Conservation (phyloP, 2,113 vertebrate genomes). For the Mellivora capensis region DNA sequence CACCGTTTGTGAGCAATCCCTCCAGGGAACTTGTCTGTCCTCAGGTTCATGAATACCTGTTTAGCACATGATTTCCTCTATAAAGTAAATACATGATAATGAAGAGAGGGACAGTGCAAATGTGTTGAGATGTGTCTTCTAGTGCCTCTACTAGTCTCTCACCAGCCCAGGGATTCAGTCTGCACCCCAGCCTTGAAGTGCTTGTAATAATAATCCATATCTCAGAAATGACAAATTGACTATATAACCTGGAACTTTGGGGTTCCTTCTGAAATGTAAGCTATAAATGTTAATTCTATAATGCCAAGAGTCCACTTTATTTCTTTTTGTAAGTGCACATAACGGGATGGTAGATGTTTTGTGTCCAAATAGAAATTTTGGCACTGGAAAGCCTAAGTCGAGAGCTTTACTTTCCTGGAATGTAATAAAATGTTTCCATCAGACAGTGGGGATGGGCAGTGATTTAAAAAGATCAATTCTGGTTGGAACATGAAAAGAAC, state of each 20-base stretch:
- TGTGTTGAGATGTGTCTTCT: neutral
- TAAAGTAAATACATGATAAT: neutral
- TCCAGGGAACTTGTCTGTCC: conserved; percentile 7
- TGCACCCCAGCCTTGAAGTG: neutral
- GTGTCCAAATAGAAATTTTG: neutral
- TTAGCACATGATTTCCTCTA: conserved; percentile 10
- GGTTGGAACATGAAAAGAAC: neutral
- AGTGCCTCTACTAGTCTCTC: neutral
- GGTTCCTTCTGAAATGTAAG: neutral
- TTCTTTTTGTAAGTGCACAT: neutral
- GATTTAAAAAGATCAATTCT: neutral
- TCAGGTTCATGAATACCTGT: neutral
- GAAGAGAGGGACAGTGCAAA: neutral
- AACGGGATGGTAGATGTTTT: neutral
- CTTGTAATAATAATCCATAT: neutral
- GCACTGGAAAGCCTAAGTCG: neutral
- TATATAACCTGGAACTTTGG: neutral
- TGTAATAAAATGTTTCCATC: neutral
- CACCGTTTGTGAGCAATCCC: neutral
- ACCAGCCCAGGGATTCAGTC: neutral
- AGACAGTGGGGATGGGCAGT: neutral
- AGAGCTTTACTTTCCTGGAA: neutral
- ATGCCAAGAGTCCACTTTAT: neutral
- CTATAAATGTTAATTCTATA: neutral
- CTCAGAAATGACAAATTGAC: neutral